Base-by-base conservation (phyloP, 2,888 invertebrate species). In the Pterostichus madidus region DNA sequence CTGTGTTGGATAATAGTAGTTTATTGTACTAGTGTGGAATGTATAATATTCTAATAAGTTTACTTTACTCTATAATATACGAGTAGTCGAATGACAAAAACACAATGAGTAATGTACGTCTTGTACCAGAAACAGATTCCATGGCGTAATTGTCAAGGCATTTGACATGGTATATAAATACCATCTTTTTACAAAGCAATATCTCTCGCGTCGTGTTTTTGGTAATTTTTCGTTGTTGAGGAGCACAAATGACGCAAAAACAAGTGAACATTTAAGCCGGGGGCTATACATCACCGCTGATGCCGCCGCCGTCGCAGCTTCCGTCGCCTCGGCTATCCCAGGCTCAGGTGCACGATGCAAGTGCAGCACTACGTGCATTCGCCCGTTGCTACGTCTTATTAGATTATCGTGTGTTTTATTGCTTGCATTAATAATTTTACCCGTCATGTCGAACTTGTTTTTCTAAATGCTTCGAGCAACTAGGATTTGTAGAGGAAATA, bases 351-450 rank as follows among this genome's bases (percentile, higher is more conserved):
- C 24, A 17, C 59, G 24, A 11, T 59, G 11, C 59, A 11, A 59
- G 59, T 59, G 59, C 59, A 24, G 24, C 31, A 11, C 68, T 13
- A 32, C 44, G 35, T 53, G 68, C 68, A 68, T 44, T 39, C 44
- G 68, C 39, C 35, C 53, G 53, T 35, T 32, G 39, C 39, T 13
- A 31, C 68, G 68, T 68, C 68, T 68, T 68, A 68, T 68, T 68
- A 68, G 68, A 68, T 68, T 68, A 68, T 68, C 68, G 44, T 68
- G 39, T 68, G 68, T 68, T 68, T 68, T 68, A 68, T 68, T 68
- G 68, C 68, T 68, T 68, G 68, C 68, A 68, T 68, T 68, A 68
- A 68, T 68, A 68, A 68, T 32, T 68, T 68, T 56, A 24, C 24
- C 59, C 59, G 59, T 24, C 59, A 59, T 11, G 59, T 59, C 59